phyloP scores from a whole-genome alignment of 1,140 invertebrate genomes.

The Ips typographus region DNA sequence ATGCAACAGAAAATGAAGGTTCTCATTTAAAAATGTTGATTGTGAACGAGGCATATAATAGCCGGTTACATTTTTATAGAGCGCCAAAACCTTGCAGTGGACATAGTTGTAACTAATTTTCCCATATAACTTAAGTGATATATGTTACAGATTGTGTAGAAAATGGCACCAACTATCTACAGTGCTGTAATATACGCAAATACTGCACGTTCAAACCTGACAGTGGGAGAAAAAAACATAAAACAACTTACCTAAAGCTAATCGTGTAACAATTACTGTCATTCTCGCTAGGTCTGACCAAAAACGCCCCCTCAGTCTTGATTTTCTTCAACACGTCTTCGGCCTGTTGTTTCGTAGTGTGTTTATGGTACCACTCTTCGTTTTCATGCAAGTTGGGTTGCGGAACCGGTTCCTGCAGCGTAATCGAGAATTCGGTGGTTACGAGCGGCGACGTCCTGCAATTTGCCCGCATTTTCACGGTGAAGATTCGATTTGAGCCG shows the following conservation, averaged over 20 bases:
- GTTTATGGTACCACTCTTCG: constrained; percentile 91
- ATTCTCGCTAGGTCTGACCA: constrained; percentile 86
- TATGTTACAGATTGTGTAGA: too few species aligned
- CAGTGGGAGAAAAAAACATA: constrained; percentile 3
- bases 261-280: constrained; percentile 88
- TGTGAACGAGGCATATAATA: too few species aligned
- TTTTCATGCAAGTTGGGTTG: constrained; percentile 93
- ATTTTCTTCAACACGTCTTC: constrained; percentile 85
- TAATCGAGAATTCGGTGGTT: constrained; percentile 87
- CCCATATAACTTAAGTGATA: too few species aligned
- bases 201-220: too few species aligned
- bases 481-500: background rate
- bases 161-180: background rate
- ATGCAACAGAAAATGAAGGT: too few species aligned
- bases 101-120: too few species aligned
- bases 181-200: too few species aligned
- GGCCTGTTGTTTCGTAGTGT: constrained; percentile 75
- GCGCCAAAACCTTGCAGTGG: too few species aligned
- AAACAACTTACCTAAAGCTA: constrained; percentile 76
- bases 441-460: constrained; percentile 74
- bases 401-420: constrained; percentile 86
- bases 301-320: constrained; percentile 85
- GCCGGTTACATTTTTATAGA: too few species aligned
- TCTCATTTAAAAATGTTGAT: too few species aligned
- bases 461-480: background rate